Percentiles rank a stretch among this genome's conserved stretches.
These are phyloP conservation scores for Axis porcinus DNA, from an alignment of 2,113 vertebrate species.

Conservation along the genomic window DNA sequence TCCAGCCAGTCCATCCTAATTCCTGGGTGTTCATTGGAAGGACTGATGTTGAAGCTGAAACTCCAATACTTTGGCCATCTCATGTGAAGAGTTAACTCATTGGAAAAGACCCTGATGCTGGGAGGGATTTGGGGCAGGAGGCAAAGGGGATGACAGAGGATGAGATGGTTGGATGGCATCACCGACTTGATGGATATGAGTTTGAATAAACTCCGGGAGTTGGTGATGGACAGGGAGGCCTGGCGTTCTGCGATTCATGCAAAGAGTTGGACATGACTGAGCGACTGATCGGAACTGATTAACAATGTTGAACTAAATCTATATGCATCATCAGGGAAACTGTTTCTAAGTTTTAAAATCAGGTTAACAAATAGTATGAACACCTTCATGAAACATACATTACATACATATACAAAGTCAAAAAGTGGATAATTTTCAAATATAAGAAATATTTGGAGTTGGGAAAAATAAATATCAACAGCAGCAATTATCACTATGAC, in stretches of 20 bases:
- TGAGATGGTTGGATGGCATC: neutral
- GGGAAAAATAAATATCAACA: neutral
- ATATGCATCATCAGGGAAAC: neutral
- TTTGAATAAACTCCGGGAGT: neutral
- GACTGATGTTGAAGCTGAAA: neutral
- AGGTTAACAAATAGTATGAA: neutral
- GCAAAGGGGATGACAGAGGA: neutral
- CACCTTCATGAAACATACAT: neutral
- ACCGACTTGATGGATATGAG: neutral
- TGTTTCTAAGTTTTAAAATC: neutral
- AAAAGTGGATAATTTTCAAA: neutral
- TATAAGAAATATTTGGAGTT: neutral
- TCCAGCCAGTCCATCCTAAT: neutral
- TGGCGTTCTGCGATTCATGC: neutral
- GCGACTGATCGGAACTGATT: neutral
- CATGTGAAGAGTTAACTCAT: neutral
- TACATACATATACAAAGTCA: neutral
- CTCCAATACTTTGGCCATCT: neutral
- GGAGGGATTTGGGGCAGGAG: neutral
- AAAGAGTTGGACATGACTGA: neutral
- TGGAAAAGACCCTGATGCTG: neutral
- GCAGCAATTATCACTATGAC: neutral
- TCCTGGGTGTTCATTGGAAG: neutral
- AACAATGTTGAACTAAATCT: neutral
- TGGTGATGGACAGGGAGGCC: neutral